Percentiles rank a stretch among this genome's conserved stretches.
These are phyloP conservation scores for Macrosoma leucophasiata DNA, from an alignment of 2,888 invertebrate species.

Conservation along the genomic window DNA sequence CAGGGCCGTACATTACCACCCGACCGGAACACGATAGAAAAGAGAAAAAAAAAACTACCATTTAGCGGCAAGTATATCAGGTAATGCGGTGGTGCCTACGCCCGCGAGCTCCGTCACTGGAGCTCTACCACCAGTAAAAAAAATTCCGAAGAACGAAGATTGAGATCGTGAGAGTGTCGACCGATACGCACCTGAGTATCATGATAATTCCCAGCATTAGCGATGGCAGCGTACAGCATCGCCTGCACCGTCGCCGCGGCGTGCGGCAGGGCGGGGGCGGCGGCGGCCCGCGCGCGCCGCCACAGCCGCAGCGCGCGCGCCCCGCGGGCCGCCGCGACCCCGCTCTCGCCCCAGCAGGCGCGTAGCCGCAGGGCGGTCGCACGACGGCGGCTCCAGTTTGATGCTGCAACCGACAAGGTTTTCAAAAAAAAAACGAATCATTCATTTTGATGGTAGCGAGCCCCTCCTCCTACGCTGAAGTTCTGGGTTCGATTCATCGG, in stretches of 20 bases:
- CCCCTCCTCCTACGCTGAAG: too few species aligned
- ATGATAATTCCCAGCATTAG: constrained; percentile 25
- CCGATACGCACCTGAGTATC: constrained; percentile 34
- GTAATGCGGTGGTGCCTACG: too few species aligned
- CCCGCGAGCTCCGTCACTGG: too few species aligned
- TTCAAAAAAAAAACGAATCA: not conserved
- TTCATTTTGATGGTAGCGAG: too few species aligned
- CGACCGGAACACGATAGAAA: too few species aligned
- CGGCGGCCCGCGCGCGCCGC: constrained; percentile 31
- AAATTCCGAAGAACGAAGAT: too few species aligned
- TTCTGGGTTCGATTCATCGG: too few species aligned
- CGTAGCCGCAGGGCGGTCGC: constrained; percentile 17
- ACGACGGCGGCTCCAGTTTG: constrained; percentile 27
- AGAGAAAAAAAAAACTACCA: too few species aligned
- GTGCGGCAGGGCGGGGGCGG: constrained; percentile 20
- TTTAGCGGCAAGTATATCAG: too few species aligned
- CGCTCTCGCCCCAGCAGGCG: constrained; percentile 1
- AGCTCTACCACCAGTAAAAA: too few species aligned
- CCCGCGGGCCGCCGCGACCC: constrained; percentile 6
- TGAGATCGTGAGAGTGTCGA: too few species aligned
- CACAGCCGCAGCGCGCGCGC: constrained; percentile 22
- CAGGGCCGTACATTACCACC: too few species aligned
- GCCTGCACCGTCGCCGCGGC: constrained; percentile 19
- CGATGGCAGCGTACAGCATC: constrained; percentile 15
- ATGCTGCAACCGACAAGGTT: constrained; percentile 10